Conservation (phyloP, 2,888 invertebrate genomes). For the Latrodectus hesperus region DNA sequence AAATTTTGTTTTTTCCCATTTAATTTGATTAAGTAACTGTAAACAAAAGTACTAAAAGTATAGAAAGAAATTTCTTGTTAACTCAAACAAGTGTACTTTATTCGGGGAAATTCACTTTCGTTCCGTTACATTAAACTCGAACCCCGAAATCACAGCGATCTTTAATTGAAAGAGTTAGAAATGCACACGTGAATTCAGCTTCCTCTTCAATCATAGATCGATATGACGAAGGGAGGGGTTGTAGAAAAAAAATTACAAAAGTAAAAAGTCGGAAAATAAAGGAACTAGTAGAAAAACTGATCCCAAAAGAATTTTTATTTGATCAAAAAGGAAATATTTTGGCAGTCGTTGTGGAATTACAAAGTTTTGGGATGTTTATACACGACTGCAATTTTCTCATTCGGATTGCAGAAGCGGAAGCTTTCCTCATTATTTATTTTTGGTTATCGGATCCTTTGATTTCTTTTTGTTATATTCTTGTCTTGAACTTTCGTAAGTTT, state of each 20-base stretch:
- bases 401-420: no score
- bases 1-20: background rate
- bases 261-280: background rate
- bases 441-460: no score
- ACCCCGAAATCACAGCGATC: background rate
- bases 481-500: no score
- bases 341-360: background rate
- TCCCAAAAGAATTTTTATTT: background rate
- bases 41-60: background rate
- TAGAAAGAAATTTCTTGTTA: background rate
- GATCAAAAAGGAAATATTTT: background rate
- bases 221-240: background rate
- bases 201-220: background rate
- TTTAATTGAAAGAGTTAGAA: constrained; percentile 22
- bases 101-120: constrained; percentile 18
- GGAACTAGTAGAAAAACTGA: background rate
- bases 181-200: background rate
- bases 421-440: no score
- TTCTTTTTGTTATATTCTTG: no score
- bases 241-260: background rate
- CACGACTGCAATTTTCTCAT: no score
- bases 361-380: background rate
- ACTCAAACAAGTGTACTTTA: constrained; percentile 31
- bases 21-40: background rate
- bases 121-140: constrained; percentile 18